A percentile compares a stretch with the other conserved stretches of the same genome.
phyloP scores from a whole-genome alignment of 2,888 invertebrate species.

The Danaus chrysippus region DNA sequence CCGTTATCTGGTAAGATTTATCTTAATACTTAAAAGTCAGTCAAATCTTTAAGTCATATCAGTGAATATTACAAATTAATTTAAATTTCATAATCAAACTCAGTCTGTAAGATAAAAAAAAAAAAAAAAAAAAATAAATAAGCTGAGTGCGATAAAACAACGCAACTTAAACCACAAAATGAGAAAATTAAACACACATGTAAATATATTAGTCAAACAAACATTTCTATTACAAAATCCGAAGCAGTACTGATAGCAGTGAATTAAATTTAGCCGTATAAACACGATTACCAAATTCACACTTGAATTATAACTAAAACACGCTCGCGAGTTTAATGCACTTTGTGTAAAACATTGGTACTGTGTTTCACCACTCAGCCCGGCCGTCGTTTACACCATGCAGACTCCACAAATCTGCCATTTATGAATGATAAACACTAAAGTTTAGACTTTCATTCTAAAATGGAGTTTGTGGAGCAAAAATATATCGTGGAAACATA shows the following conservation, averaged over 20 bases:
- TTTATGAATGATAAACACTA: not conserved
- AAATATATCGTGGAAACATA: no score
- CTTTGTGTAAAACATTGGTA: conserved; percentile 15
- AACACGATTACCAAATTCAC: conserved; percentile 4
- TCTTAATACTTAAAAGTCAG: no score
- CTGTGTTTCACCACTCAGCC: conserved; percentile 2
- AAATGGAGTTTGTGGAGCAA: not conserved
- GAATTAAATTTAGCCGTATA: not conserved
- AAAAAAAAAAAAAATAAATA: no score
- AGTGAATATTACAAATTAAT: no score
- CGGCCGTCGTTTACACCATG: not conserved
- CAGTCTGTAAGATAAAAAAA: no score
- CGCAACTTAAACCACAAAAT: not conserved
- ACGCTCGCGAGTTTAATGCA: conserved; percentile 14
- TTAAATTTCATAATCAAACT: no score
- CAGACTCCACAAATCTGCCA: conserved; percentile 6
- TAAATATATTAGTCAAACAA: not conserved
- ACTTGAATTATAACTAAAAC: conserved; percentile 6
- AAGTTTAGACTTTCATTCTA: not conserved
- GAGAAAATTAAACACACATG: not conserved
- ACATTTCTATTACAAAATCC: not conserved
- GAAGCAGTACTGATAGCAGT: conserved; percentile 1
- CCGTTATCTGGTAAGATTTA: no score
- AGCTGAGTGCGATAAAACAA: not conserved
- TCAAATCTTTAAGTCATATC: no score